Conservation (phyloP, 2,113 vertebrate species). For the Tetrao urogallus region DNA sequence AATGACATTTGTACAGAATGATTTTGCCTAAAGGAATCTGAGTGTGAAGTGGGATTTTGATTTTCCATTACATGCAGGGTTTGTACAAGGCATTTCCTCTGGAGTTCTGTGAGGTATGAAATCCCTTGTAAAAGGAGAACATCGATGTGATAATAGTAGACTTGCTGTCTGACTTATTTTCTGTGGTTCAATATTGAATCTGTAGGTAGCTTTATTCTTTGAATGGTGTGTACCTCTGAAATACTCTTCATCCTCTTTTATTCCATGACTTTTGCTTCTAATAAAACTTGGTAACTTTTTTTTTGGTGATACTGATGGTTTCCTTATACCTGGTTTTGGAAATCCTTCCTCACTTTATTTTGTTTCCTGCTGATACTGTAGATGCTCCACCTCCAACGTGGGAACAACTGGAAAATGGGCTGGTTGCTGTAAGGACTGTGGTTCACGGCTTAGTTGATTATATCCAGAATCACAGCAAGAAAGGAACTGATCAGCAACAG, state of each 20-base stretch:
- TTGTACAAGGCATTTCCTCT: neutral
- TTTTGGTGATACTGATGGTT: neutral
- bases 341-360: neutral
- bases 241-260: neutral
- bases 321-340: neutral
- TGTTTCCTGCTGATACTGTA: constrained; percentile 55
- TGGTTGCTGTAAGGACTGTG: constrained; percentile 97
- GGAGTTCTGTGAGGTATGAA: neutral
- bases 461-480: constrained; percentile 99
- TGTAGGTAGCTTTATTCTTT: neutral
- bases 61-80: neutral
- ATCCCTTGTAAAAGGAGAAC: neutral
- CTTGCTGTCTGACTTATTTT: neutral
- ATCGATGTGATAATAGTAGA: neutral
- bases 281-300: neutral
- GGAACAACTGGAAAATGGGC: constrained; percentile 97
- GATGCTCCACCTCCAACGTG: constrained; percentile 96
- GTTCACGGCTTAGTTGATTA: constrained; percentile 98
- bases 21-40: neutral
- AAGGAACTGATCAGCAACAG: constrained; percentile 97
- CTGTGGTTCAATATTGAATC: neutral
- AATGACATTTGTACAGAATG: neutral
- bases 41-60: neutral
- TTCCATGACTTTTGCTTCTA: fast-evolving
- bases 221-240: neutral